phyloP scores from a whole-genome alignment of 2,888 invertebrate species.

The Thereva unica region DNA sequence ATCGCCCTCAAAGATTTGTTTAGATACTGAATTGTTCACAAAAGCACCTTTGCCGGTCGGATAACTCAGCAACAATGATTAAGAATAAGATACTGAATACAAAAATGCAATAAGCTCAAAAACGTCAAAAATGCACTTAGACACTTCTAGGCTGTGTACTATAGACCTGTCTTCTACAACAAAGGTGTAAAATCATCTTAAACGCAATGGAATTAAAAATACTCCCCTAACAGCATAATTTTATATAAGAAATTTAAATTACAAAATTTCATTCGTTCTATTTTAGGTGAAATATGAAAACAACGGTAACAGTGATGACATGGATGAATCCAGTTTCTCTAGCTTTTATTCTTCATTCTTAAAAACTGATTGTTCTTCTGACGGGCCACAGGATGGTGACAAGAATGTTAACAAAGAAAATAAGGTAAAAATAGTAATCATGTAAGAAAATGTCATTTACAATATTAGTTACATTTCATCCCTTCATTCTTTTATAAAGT shows the following conservation, averaged over 20 bases:
- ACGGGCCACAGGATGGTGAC: slow-evolving; percentile 54
- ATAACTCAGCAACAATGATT: too few relatives aligned
- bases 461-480: not conserved
- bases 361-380: slow-evolving; percentile 64
- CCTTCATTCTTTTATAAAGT: not conserved
- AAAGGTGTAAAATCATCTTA: too few relatives aligned
- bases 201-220: not conserved
- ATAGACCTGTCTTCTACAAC: too few relatives aligned
- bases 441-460: not conserved
- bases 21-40: too few relatives aligned
- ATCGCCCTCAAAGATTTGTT: too few relatives aligned
- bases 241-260: slow-evolving; percentile 15
- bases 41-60: too few relatives aligned
- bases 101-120: too few relatives aligned
- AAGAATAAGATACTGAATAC: too few relatives aligned
- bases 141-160: too few relatives aligned
- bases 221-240: slow-evolving; percentile 19
- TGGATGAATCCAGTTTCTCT: slow-evolving; percentile 68
- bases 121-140: too few relatives aligned
- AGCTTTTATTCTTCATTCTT: slow-evolving; percentile 74
- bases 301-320: slow-evolving; percentile 56
- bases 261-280: not conserved
- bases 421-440: slow-evolving; percentile 19
- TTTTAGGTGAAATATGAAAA: slow-evolving; percentile 51
- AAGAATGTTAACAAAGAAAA: slow-evolving; percentile 44